A percentile compares a stretch with the other conserved stretches of the same genome.
Conservation (phyloP, 2,113 vertebrate species). For the Scopus umbretta region DNA sequence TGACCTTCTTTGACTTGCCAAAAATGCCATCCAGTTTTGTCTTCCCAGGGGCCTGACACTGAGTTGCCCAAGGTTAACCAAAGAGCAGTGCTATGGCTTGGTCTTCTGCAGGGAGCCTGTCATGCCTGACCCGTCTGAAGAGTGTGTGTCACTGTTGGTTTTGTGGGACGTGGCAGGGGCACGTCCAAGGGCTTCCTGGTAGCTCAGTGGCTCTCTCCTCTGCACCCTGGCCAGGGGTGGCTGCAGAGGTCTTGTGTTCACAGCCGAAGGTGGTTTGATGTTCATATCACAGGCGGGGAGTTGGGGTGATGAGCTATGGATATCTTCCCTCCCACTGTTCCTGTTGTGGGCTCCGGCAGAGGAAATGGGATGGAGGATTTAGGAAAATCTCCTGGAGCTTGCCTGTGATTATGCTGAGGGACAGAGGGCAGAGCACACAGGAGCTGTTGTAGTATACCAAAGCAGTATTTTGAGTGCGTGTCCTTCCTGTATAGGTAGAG, state of each 20-base stretch:
- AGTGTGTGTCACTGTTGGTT: background rate
- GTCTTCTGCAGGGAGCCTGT: background rate
- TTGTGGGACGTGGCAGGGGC: background rate
- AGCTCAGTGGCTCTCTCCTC: background rate
- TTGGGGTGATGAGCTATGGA: background rate
- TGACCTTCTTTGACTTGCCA: background rate
- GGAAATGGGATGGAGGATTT: background rate
- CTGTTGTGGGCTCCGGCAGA: background rate
- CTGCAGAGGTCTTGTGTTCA: background rate
- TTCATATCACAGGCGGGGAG: accelerated
- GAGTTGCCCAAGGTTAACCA: background rate
- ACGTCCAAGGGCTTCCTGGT: background rate
- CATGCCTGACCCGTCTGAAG: background rate
- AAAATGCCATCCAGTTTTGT: background rate
- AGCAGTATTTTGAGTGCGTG: background rate
- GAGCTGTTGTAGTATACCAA: background rate
- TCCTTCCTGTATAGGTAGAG: background rate
- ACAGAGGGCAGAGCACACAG: background rate
- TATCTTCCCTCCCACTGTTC: accelerated
- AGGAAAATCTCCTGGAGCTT: background rate
- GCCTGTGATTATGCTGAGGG: background rate
- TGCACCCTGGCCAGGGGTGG: background rate
- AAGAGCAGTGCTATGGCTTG: background rate
- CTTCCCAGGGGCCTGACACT: accelerated
- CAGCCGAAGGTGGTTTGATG: background rate